Base-by-base conservation (phyloP, 2,888 invertebrate species). In the Drosophila nigricruria region DNA sequence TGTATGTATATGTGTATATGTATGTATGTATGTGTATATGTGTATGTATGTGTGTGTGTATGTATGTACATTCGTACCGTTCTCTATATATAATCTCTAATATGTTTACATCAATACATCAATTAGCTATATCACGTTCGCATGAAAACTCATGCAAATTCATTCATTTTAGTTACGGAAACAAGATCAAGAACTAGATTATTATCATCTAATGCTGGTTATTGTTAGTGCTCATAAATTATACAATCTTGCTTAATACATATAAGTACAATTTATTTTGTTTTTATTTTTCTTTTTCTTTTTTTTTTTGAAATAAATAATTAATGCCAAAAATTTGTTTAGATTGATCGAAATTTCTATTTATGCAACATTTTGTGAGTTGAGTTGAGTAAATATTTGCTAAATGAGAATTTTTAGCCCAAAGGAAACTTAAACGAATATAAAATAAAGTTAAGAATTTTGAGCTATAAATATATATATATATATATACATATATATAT, bases 81-180 rank as follows among this genome's bases (percentile, higher is more conserved):
- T 49, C 18, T 18, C 49, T 52, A 52, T n/a, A 32, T 57, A 49
- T 27, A 57, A 47, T 57, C 12, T 68, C 58, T 49, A 23, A 36
- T 50, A 23, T 57, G 57, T 57, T 67, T 57, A 57, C 63, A 57
- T 66, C 71, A 54, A 69, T 70, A 53, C 71, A 61, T 69, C 70
- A 69, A 70, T 53, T 61, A 43, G 23, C 53, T 42, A 61, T 70
- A 60, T 59, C 73, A 60, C 49, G 61, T 65, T 73, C 34, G 73
- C 59, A 73, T 65, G 36, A 56, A 54, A 54, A 56, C 45, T 40
- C 45, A 65, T 65, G 53, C 54, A 50, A 30, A 64, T 50, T 60
- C 34, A 71, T 54, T 34, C 32, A 38, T 34, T 52, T 36, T 23
- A 27, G 27, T 23, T 9, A 36, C 14, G 20, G 30, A 49, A 49